Base-by-base conservation (phyloP, 2,113 vertebrate species). In the Oostethus manadensis region DNA sequence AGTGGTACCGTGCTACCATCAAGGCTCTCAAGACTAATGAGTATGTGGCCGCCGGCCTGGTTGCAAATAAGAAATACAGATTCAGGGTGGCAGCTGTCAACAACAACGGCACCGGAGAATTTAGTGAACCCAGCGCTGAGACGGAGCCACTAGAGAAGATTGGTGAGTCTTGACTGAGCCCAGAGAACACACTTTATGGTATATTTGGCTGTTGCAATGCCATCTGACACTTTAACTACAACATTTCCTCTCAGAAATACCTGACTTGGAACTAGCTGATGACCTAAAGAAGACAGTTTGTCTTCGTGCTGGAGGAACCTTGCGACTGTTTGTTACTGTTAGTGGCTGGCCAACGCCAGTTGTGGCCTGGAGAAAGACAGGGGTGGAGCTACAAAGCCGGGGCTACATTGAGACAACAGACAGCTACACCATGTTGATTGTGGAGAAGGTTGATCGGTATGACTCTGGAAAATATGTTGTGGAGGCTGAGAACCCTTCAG, bases 401-500 rank as follows among this genome's bases (percentile, higher is more conserved):
- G 95, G 90, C 42, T 93, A 93, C 76, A 98, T 96, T 64, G 97
- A 99, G 69, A 95, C 87, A 68, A 97, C 96, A 1, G 94, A 97
- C 40, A 94, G 90, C 76, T 93, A 93, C 70, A 94, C 93, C 57
- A 80, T 88, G 35, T 92, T 99, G 64, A 87, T 92, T 16, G 85
- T 98, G 73, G 97, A 99, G 73, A 99, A 98, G 84, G 93, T 97
- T 18, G 90, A 92, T 78, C 94, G 97, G 15, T 98, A 98, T 0
- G 97, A 99, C 21, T 94, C 94, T 72, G 97, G 97, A 70, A 99
- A 98, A 90, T 99, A 99, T 8, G 50, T 92, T 35, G 87, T 99
- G 68, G 97, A 99, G 80, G 96, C 95, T 15, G 97, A 98, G 86
- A 99, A 99, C 78, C 95, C 93, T 58, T 98, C 95, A 68, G 97